Base-by-base conservation (phyloP, 1,140 invertebrate genomes). In the Littorina saxatilis region DNA sequence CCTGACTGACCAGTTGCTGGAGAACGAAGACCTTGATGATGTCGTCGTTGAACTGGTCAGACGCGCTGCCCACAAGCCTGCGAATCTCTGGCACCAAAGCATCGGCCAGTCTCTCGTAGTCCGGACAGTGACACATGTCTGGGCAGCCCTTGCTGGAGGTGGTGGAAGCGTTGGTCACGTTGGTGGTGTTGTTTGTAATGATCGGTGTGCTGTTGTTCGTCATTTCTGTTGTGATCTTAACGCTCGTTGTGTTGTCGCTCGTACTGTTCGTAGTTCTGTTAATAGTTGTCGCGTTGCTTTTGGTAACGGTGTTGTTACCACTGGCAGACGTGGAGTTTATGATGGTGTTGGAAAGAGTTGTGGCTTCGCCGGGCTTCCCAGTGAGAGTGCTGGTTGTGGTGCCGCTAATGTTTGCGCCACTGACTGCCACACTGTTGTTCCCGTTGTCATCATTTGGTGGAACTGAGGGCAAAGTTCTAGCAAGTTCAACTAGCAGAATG, bases 81-180 rank as follows among this genome's bases (percentile, higher is more conserved):
- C 76, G 76, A 17, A 78, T 32, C n/a, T n/a, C n/a, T 5, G 76
- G 76, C 39, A 63, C 35, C 4, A 78, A 37, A 13, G 23, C 13
- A 17, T 1, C 9, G 0, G 37, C 35, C 37, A 37, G n/a, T 15
- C 15, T 3, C 3, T 63, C 55, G n/a, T 43, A 35, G 9, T 78
- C 27, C 9, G 76, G 76, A 20, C 76, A 78, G n/a, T n/a, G 1
- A 43, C 76, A 78, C 76, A 40, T 78, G 13, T 63, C 39, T 0
- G 32, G 76, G 66, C 76, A 78, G 11, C 15, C 13, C 5, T 1
- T 32, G 61, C 61, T 32, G 61, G 23, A n/a, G 61, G 20, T 58
- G 17, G 17, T 27, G 17, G 40, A 40, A 9, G 37, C 37, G n/a
- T 39, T 23, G 20, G 15, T 40, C 23, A 43, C n/a, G 37, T n/a